phyloP scores from a whole-genome alignment of 2,888 invertebrate genomes.

The Drosophila colorata region DNA sequence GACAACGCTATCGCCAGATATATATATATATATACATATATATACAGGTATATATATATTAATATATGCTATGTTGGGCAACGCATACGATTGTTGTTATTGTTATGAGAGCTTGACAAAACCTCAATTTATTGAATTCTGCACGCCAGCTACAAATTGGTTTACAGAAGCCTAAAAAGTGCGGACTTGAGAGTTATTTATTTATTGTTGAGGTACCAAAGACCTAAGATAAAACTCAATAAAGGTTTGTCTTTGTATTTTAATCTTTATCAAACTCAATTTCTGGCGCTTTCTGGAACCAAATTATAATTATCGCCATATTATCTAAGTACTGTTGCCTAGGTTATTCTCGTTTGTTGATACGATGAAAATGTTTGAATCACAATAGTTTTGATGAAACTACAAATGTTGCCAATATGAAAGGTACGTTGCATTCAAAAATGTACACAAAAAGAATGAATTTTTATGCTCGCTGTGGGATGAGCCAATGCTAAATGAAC shows the following conservation, averaged over 20 bases:
- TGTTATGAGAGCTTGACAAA: constrained; percentile 27
- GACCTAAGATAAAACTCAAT: not conserved
- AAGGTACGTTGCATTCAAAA: constrained; percentile 14
- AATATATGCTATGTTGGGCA: constrained; percentile 43
- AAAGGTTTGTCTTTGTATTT: no score
- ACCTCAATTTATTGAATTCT: constrained; percentile 14
- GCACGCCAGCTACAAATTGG: constrained; percentile 2
- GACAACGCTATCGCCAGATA: not conserved
- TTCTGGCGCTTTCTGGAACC: no score
- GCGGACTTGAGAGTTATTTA: constrained; percentile 10
- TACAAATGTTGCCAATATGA: constrained; percentile 50
- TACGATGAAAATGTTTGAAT: constrained; percentile 52
- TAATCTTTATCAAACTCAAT: no score
- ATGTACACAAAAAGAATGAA: constrained; percentile 24
- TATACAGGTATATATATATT: constrained; percentile 18
- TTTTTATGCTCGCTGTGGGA: constrained; percentile 49
- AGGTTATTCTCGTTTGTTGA: not conserved
- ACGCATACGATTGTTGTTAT: constrained; percentile 21
- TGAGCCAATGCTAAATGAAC: constrained; percentile 50
- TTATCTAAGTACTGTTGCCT: not conserved
- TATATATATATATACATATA: constrained; percentile 20
- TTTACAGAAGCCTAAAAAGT: constrained; percentile 42
- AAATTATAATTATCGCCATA: not conserved
- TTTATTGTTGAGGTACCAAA: not conserved
- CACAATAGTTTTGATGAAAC: constrained; percentile 28